These are phyloP conservation scores for Drosophila macrospina DNA, from an alignment of 2,888 invertebrate genomes.

Conservation along the genomic window DNA sequence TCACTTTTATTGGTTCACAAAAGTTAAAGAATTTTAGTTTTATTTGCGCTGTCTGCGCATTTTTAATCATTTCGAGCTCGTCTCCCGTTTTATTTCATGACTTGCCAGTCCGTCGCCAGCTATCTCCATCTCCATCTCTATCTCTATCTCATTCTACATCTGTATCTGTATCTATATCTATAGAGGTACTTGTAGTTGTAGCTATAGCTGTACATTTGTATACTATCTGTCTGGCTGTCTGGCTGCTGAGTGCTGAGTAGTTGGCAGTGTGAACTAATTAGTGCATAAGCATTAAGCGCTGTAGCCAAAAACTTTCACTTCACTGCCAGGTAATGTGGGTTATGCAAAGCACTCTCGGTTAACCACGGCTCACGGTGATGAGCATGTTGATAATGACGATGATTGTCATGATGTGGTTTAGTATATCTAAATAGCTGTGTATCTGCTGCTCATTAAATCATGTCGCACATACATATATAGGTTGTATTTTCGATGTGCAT, in stretches of 20 bases:
- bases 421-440: conserved; percentile 8
- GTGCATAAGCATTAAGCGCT: conserved; percentile 63
- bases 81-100: conserved; percentile 38
- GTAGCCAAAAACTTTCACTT: conserved; percentile 54
- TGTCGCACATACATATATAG: conserved; percentile 2
- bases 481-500: conserved; percentile 4
- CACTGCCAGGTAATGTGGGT: conserved; percentile 47
- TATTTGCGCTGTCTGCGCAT: conserved; percentile 66
- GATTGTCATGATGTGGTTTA: conserved; percentile 31
- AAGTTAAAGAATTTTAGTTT: conserved; percentile 43
- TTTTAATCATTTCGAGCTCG: conserved; percentile 62
- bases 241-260: conserved; percentile 37
- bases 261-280: conserved; percentile 68
- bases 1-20: conserved; percentile 64
- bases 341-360: conserved; percentile 43
- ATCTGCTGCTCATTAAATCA: conserved; percentile 60
- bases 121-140: conserved; percentile 5
- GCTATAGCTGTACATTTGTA: conserved; percentile 12
- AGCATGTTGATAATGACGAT: conserved; percentile 20
- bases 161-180: not conserved
- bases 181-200: not conserved
- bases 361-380: conserved; percentile 8
- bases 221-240: conserved; percentile 28
- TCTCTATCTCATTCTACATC: not conserved
- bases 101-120: conserved; percentile 23